Percentiles rank a stretch among this genome's conserved stretches.
These are phyloP conservation scores for Bradypodion pumilum DNA, from an alignment of 2,797 vertebrate species.

Conservation along the genomic window DNA sequence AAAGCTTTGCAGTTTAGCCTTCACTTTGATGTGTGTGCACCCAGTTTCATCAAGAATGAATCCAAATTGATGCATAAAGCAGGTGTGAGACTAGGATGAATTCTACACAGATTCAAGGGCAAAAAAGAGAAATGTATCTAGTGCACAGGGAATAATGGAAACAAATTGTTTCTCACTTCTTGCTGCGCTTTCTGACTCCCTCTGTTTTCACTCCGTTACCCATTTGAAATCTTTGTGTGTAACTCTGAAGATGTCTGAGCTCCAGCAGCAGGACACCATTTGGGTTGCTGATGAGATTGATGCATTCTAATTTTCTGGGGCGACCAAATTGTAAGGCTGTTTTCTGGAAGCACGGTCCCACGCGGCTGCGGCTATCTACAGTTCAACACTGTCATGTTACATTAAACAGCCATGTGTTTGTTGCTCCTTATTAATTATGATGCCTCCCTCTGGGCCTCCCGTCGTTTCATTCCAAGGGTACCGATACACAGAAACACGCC, in stretches of 20 bases:
- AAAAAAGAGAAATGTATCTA: constrained; percentile 18
- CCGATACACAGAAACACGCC: constrained; percentile 51
- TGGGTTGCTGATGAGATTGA: constrained; percentile 53
- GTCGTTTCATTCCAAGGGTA: constrained; percentile 57
- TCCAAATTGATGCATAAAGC: constrained; percentile 22
- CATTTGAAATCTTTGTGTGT: constrained; percentile 24
- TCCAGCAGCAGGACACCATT: constrained; percentile 13
- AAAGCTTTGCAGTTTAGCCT: constrained; percentile 25
- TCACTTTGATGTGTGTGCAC: not conserved
- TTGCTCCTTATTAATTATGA: constrained; percentile 72
- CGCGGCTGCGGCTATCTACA: constrained; percentile 73
- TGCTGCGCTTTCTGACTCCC: not conserved
- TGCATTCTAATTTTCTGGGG: constrained; percentile 62
- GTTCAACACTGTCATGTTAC: constrained; percentile 79
- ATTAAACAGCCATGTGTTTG: constrained; percentile 78
- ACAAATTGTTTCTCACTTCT: constrained; percentile 24
- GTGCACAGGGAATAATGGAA: constrained; percentile 15
- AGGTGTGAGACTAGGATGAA: constrained; percentile 32
- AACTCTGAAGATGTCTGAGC: constrained; percentile 48
- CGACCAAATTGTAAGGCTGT: constrained; percentile 52
- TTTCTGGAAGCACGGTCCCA: constrained; percentile 69
- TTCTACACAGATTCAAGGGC: constrained; percentile 34
- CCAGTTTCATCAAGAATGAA: not conserved
- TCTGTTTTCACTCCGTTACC: not conserved
- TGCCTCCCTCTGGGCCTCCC: constrained; percentile 65